Percentiles rank a stretch among this genome's conserved stretches.
phyloP scores from a whole-genome alignment of 1,140 invertebrate species.

The Halyomorpha halys region DNA sequence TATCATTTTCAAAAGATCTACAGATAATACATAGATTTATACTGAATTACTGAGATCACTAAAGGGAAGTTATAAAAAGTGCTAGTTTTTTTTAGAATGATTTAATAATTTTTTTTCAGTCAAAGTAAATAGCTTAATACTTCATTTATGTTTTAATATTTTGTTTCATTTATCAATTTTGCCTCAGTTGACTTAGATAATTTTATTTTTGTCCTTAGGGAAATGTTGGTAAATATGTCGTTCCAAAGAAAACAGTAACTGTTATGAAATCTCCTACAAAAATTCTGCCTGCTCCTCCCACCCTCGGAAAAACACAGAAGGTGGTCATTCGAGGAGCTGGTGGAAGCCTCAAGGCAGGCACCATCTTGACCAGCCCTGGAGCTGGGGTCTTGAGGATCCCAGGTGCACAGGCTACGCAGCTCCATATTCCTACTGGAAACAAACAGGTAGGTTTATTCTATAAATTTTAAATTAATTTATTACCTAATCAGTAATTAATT shows the following conservation, averaged over 20 bases:
- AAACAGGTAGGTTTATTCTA: conserved; percentile 17
- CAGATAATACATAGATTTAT: too few relatives aligned
- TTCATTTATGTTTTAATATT: too few relatives aligned
- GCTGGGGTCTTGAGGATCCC: background rate
- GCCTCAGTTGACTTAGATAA: background rate
- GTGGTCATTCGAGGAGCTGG: conserved; percentile 47
- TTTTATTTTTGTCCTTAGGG: background rate
- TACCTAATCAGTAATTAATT: too few relatives aligned
- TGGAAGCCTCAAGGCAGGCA: conserved; percentile 26
- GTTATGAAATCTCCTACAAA: conserved; percentile 46
- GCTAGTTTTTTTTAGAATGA: too few relatives aligned
- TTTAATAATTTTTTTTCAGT: too few relatives aligned
- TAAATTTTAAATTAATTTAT: too few relatives aligned
- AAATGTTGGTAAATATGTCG: conserved; percentile 13
- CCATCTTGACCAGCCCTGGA: conserved; percentile 21
- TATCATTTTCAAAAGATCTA: too few relatives aligned
- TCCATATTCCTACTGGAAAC: conserved; percentile 30
- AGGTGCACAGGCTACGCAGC: background rate
- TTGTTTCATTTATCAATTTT: too few relatives aligned
- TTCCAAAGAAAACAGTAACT: conserved; percentile 27
- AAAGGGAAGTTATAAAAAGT: too few relatives aligned
- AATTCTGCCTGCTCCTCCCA: conserved; percentile 53
- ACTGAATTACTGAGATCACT: too few relatives aligned
- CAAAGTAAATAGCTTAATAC: too few relatives aligned
- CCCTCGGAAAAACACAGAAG: conserved; percentile 40